A percentile compares a stretch with the other conserved stretches of the same genome.
These are phyloP conservation scores for Parnassius mnemosyne DNA, from an alignment of 2,888 invertebrate species.

Conservation along the genomic window DNA sequence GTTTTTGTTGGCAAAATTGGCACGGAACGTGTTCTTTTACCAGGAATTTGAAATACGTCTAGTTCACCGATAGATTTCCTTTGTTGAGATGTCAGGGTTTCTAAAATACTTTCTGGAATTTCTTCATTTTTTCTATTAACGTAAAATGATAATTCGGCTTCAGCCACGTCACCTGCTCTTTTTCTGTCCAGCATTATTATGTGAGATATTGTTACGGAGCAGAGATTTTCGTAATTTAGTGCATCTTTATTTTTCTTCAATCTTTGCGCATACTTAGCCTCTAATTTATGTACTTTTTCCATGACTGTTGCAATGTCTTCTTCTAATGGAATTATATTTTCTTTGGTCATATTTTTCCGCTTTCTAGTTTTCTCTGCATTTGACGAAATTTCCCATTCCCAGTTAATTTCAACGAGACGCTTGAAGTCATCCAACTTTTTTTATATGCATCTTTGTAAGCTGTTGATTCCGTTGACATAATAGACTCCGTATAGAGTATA, in stretches of 20 bases:
- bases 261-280: constrained; percentile 9
- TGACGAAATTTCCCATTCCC: constrained; percentile 29
- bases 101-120: too few relatives aligned
- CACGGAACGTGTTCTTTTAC: too few relatives aligned
- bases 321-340: constrained; percentile 23
- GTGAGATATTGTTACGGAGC: background rate
- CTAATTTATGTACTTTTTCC: constrained; percentile 13
- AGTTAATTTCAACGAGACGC: constrained; percentile 22
- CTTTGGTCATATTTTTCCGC: constrained; percentile 20
- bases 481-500: constrained; percentile 20
- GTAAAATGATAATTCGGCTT: too few relatives aligned
- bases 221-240: background rate
- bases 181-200: too few relatives aligned
- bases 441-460: constrained; percentile 22
- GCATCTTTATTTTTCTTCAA: background rate
- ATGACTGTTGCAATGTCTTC: constrained; percentile 19
- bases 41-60: too few relatives aligned
- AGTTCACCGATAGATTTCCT: too few relatives aligned
- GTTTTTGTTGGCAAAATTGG: too few relatives aligned
- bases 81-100: too few relatives aligned
- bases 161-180: too few relatives aligned
- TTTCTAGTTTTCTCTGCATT: constrained; percentile 29
- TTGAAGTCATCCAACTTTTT: constrained; percentile 27
- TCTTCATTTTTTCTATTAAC: too few relatives aligned
- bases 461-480: constrained; percentile 9